Evolutionary conservation across 2,888 invertebrate genomes (phyloP).

Genomic region (Pimpla rufipes): DNA sequence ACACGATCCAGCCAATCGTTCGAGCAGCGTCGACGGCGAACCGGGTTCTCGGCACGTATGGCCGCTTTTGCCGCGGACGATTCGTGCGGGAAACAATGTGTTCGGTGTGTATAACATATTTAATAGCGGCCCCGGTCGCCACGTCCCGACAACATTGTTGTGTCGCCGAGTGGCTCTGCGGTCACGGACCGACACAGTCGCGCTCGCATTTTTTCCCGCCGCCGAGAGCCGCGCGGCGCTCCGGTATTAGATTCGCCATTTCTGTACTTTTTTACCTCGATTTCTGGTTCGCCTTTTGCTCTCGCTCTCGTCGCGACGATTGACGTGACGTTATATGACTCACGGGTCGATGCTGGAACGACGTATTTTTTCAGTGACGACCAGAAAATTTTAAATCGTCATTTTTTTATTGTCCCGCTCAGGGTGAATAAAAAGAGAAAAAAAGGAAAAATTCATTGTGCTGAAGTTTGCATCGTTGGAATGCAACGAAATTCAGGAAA

Average conservation of each 20-base stretch:
- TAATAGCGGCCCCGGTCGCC: conserved; percentile 66
- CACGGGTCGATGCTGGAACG: too few species aligned
- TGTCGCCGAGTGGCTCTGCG: conserved; percentile 75
- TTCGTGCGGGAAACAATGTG: conserved; percentile 83
- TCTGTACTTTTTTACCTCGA: conserved; percentile 19
- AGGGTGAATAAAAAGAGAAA: too few species aligned
- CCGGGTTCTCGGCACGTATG: conserved; percentile 73
- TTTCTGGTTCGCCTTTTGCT: conserved; percentile 27
- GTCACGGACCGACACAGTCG: conserved; percentile 74
- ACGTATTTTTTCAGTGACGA: too few species aligned
- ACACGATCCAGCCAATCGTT: conserved; percentile 23
- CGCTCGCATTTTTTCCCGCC: conserved; percentile 46
- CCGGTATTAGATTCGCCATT: conserved; percentile 43
- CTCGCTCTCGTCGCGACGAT: not conserved
- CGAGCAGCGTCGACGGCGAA: conserved; percentile 24
- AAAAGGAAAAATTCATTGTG: too few species aligned
- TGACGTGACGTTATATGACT: too few species aligned
- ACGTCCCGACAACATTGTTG: conserved; percentile 82
- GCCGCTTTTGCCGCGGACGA: conserved; percentile 70
- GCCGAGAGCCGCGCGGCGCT: not conserved
- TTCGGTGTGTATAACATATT: conserved; percentile 77
- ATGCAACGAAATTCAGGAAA: too few species aligned
- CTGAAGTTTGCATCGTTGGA: too few species aligned
- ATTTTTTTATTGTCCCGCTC: too few species aligned
- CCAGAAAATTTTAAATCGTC: too few species aligned